Conservation (phyloP, 1,140 invertebrate species). For the Sipha flava region DNA sequence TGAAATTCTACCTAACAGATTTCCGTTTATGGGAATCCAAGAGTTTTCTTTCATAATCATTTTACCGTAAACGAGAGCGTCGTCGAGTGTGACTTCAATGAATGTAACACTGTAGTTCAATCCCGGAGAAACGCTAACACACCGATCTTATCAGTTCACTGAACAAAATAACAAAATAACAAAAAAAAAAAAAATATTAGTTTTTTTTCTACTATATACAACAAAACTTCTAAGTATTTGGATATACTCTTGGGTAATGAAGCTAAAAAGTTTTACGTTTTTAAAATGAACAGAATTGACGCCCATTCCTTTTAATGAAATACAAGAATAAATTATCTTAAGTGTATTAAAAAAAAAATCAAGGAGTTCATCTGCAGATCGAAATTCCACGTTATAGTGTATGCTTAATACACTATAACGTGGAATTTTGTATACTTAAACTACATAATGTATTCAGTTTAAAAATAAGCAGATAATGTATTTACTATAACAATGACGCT, state of each 20-base stretch:
- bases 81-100: not conserved
- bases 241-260: not conserved
- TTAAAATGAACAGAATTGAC: not conserved
- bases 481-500: too few species aligned
- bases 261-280: not conserved
- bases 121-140: not conserved
- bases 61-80: not conserved
- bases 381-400: too few species aligned
- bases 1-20: not conserved
- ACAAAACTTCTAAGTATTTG: not conserved
- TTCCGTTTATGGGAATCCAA: not conserved
- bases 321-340: too few species aligned
- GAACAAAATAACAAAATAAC: not conserved
- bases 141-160: not conserved
- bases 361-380: too few species aligned
- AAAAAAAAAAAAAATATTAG: too few species aligned
- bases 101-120: not conserved
- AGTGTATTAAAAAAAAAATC: too few species aligned
- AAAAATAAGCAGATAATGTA: too few species aligned
- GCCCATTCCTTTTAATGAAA: not conserved
- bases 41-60: not conserved
- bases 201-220: not conserved
- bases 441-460: too few species aligned
- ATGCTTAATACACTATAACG: too few species aligned
- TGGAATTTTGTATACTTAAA: too few species aligned